A percentile compares a stretch with the other conserved stretches of the same genome.
These are phyloP conservation scores for Drosophila serrata DNA, from an alignment of 1,140 invertebrate genomes.

Conservation along the genomic window DNA sequence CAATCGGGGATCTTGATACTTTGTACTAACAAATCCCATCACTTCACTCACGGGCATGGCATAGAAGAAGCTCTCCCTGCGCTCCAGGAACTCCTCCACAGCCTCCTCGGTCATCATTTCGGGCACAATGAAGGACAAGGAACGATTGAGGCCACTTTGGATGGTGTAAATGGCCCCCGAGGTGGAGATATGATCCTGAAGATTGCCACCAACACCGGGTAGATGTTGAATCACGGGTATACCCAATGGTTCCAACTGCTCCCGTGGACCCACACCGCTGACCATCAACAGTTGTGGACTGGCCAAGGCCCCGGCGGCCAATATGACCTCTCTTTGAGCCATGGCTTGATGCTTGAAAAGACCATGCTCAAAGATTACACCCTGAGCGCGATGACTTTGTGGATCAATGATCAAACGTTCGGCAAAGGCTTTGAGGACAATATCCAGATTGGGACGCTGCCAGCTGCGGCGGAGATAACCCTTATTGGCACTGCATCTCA, in stretches of 20 bases:
- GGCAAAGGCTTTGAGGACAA: slow-evolving; percentile 89
- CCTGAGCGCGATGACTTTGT: slow-evolving; percentile 86
- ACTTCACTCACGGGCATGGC: slow-evolving; percentile 90
- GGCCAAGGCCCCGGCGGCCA: slow-evolving; percentile 90
- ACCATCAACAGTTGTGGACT: slow-evolving; percentile 94
- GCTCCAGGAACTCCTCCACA: slow-evolving; percentile 87
- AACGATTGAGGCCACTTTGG: slow-evolving; percentile 84
- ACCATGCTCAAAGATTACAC: slow-evolving; percentile 88
- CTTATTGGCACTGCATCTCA: slow-evolving; percentile 93
- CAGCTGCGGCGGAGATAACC: slow-evolving; percentile 91
- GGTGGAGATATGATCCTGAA: slow-evolving; percentile 92
- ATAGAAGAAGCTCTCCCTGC: slow-evolving; percentile 88
- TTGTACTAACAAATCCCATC: slow-evolving; percentile 91
- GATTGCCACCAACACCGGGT: slow-evolving; percentile 92
- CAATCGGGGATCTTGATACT: slow-evolving; percentile 88
- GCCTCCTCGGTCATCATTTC: slow-evolving; percentile 86
- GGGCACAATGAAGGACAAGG: slow-evolving; percentile 88
- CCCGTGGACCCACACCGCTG: slow-evolving; percentile 90
- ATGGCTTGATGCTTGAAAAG: slow-evolving; percentile 85
- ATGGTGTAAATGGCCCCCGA: slow-evolving; percentile 88
- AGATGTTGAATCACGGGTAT: slow-evolving; percentile 87
- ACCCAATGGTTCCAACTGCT: slow-evolving; percentile 86
- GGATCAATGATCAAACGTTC: slow-evolving; percentile 89
- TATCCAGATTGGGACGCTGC: slow-evolving; percentile 90
- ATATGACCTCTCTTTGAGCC: slow-evolving; percentile 89